A percentile compares a stretch with the other conserved stretches of the same genome.
These are phyloP conservation scores for Florisuga fusca DNA, from an alignment of 2,797 vertebrate species.

Conservation along the genomic window DNA sequence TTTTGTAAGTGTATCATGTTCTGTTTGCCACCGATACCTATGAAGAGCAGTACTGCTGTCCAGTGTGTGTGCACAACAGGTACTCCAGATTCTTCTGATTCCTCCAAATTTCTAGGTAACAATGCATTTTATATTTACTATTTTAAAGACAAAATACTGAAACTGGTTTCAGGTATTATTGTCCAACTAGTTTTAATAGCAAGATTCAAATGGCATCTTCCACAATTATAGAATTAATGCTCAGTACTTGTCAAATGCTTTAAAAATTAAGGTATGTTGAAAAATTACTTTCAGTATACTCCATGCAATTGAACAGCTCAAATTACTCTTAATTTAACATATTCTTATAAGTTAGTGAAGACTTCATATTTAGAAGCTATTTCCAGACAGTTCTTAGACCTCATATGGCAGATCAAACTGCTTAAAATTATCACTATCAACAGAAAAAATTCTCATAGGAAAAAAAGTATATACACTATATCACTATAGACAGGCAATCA, in stretches of 20 bases:
- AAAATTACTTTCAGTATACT: constrained; percentile 22
- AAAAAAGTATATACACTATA: constrained; percentile 35
- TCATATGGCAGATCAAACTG: constrained; percentile 43
- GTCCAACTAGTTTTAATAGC: constrained; percentile 1
- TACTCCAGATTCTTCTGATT: background rate
- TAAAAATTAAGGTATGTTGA: constrained; percentile 15
- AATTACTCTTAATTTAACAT: constrained; percentile 34
- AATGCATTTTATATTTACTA: background rate
- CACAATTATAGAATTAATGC: constrained; percentile 16
- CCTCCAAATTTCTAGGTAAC: background rate
- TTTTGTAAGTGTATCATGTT: background rate
- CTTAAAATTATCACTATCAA: constrained; percentile 45
- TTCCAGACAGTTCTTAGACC: constrained; percentile 38
- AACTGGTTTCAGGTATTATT: background rate
- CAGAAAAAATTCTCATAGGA: background rate
- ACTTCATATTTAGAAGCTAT: constrained; percentile 40
- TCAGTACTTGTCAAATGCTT: constrained; percentile 38
- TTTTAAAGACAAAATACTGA: constrained; percentile 36
- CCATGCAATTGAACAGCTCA: constrained; percentile 41
- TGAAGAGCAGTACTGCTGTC: background rate
- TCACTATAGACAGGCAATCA: background rate
- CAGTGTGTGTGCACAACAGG: background rate
- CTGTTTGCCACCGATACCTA: background rate
- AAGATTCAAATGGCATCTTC: constrained; percentile 27
- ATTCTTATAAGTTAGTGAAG: constrained; percentile 24